Percentiles rank a stretch among this genome's conserved stretches.
phyloP scores from a whole-genome alignment of 2,888 invertebrate genomes.

The Andricus curvator region DNA sequence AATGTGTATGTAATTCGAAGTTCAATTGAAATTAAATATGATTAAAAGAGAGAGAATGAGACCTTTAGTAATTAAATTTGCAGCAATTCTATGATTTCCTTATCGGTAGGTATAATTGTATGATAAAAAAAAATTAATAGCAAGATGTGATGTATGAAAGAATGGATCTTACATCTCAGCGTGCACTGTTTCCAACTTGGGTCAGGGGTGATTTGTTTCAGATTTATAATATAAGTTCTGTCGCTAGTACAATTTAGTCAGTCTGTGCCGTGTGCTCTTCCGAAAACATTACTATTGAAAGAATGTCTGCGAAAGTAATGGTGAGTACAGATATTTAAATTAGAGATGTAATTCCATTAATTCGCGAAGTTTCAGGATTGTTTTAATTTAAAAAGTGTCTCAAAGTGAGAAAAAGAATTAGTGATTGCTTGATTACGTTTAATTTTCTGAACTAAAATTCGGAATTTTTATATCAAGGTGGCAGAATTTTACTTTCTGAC shows the following conservation, averaged over 20 bases:
- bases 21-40: background rate
- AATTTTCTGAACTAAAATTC: too few relatives aligned
- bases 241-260: slow-evolving; percentile 59
- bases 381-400: background rate
- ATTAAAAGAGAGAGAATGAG: too few relatives aligned
- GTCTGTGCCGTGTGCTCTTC: slow-evolving; percentile 62
- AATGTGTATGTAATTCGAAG: too few relatives aligned
- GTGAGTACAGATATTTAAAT: slow-evolving; percentile 54
- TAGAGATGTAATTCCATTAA: background rate
- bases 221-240: slow-evolving; percentile 76
- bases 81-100: background rate
- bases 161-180: slow-evolving; percentile 40
- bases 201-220: slow-evolving; percentile 70
- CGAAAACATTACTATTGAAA: slow-evolving; percentile 45
- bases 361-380: background rate
- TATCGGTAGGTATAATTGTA: background rate
- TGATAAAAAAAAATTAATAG: slow-evolving; percentile 8
- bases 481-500: too few relatives aligned
- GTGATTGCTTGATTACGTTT: background rate
- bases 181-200: slow-evolving; percentile 54
- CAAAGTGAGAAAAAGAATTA: background rate
- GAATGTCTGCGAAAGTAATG: slow-evolving; percentile 58
- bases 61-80: background rate
- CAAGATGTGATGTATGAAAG: slow-evolving; percentile 17
- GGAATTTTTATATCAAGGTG: too few relatives aligned